Percentiles rank a stretch among this genome's conserved stretches.
Conservation (phyloP, 2,888 invertebrate genomes). For the Oxyteleia sp. region DNA sequence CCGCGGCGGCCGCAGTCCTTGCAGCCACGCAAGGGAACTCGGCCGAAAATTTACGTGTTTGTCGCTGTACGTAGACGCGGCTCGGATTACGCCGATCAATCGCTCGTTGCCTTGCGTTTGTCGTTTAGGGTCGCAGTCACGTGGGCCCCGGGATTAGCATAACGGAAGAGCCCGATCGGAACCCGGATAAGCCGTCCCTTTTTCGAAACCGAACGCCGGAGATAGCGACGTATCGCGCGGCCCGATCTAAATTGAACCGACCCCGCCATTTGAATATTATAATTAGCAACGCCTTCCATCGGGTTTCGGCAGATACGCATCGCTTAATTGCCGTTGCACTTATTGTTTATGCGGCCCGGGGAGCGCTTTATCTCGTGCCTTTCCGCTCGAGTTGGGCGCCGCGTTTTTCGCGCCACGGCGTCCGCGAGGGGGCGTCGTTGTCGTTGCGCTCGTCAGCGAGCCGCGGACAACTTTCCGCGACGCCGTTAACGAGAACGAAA, state of each 20-base stretch:
- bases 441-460: not conserved
- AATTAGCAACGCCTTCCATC: slow-evolving; percentile 17
- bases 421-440: slow-evolving; percentile 6
- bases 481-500: slow-evolving; percentile 65
- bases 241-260: slow-evolving; percentile 33
- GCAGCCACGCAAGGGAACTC: not conserved
- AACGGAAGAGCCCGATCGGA: slow-evolving; percentile 78
- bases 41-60: slow-evolving; percentile 34
- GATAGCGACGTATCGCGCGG: slow-evolving; percentile 8
- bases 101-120: slow-evolving; percentile 38
- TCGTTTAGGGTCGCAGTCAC: slow-evolving; percentile 30
- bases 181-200: slow-evolving; percentile 73
- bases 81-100: slow-evolving; percentile 52
- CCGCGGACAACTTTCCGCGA: slow-evolving; percentile 18
- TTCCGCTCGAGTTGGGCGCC: not conserved
- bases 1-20: not conserved
- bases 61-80: slow-evolving; percentile 20
- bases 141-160: slow-evolving; percentile 64
- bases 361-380: slow-evolving; percentile 6
- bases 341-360: slow-evolving; percentile 13
- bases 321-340: slow-evolving; percentile 29
- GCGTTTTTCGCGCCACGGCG: slow-evolving; percentile 6
- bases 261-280: slow-evolving; percentile 47
- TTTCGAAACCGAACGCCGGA: slow-evolving; percentile 19
- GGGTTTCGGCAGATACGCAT: slow-evolving; percentile 25